Percentiles rank a stretch among this genome's conserved stretches.
These are phyloP conservation scores for Bryconaethiops microstoma DNA, from an alignment of 2,797 vertebrate species.

Conservation along the genomic window DNA sequence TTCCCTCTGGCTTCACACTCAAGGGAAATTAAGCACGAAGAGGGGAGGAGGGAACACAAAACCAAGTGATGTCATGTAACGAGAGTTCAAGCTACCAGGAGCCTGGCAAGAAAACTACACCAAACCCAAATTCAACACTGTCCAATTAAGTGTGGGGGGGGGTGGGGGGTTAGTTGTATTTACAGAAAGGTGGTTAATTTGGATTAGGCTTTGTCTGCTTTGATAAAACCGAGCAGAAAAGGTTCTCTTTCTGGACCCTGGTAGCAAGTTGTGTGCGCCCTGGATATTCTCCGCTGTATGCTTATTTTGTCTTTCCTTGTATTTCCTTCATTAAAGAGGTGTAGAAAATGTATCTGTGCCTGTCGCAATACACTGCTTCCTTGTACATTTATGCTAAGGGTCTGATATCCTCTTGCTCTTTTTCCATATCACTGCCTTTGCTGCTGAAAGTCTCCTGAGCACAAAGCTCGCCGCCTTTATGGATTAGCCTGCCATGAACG, in stretches of 20 bases:
- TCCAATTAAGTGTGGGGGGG: slow-evolving; percentile 59
- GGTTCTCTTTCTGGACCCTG: not conserved
- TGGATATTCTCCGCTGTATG: too few species aligned
- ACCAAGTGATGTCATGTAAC: slow-evolving; percentile 72
- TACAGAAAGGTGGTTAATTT: slow-evolving; percentile 69
- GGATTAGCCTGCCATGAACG: slow-evolving; percentile 29
- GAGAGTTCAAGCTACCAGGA: slow-evolving; percentile 66
- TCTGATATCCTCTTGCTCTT: not conserved
- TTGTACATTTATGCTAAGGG: not conserved
- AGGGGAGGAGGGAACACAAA: slow-evolving; percentile 67
- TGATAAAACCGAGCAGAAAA: slow-evolving; percentile 24
- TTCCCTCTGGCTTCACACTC: slow-evolving; percentile 55
- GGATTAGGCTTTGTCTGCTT: slow-evolving; percentile 60
- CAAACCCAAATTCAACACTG: slow-evolving; percentile 68
- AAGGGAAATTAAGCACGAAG: slow-evolving; percentile 66
- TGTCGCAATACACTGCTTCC: not conserved
- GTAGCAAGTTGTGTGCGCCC: too few species aligned
- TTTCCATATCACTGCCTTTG: slow-evolving; percentile 7
- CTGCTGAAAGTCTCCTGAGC: slow-evolving; percentile 14
- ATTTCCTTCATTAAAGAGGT: not conserved
- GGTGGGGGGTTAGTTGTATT: slow-evolving; percentile 67
- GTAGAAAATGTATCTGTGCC: not conserved
- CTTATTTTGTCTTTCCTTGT: not conserved
- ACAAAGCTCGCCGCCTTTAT: slow-evolving; percentile 19
- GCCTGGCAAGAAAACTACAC: slow-evolving; percentile 58